Evolutionary conservation across 2,113 vertebrate species (phyloP), one percentile per base, ranked within the genome.

Genomic region (Brachyhypopomus gauderio): DNA sequence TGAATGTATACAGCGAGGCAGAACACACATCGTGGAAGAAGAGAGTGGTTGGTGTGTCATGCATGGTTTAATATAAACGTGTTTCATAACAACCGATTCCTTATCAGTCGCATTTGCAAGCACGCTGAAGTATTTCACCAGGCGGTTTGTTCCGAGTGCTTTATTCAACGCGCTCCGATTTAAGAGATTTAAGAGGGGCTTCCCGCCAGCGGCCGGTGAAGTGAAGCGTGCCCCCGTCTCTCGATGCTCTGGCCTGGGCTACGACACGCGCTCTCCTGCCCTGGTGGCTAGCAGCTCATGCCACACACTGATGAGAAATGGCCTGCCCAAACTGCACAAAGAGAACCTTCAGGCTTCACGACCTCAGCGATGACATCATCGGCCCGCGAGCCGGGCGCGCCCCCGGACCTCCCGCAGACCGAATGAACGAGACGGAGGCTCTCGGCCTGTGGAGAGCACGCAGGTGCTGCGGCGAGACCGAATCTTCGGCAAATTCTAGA

Each of bases 321-420:
- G 45, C 45, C 45, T 52, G 45, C 45, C 45, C 1, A 52, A 52
- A 52, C 1, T 14, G 3, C 45, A 52, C 45, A 52, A 52, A 52
- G 45, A 14, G 45, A 14, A 12, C 45, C 45, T 52, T 52, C 12
- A 52, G 45, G 45, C 45, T 14, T 52, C 2, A 11, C 12, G 12
- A 52, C 9, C 45, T 14, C 45, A 11, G 45, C 45, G 12, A 23
- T 80, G 38, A 80, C 70, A 36, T 73, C 70, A 80, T 36, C 4
- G 30, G 52, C 25, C 52, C 56, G 72, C 3, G 56, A 11, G 52
- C 48, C 56, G 16, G 56, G 7, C 27, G 34, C 72, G 58, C 55
- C 27, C 16, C 9, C 14, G 45, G 45, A 52, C 45, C 45, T 52
- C 45, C 45, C 8, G 12, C 12, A 23, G 48, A 59, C 27, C 14